Evolutionary conservation across 2,888 invertebrate genomes (phyloP).

Genomic region (Ichneumoninae sp.): DNA sequence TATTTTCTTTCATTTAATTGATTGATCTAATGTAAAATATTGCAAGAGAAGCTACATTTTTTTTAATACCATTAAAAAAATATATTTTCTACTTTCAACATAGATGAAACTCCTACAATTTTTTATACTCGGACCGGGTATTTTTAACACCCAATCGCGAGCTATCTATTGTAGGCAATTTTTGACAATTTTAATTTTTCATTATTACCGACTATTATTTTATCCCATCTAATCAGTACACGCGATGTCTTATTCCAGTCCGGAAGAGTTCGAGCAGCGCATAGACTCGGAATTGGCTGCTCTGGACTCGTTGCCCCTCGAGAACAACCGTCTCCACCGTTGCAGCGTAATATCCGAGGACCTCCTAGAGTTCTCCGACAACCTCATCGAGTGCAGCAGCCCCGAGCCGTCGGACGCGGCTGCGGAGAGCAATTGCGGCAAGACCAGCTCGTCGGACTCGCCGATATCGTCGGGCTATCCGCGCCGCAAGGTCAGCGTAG

Average conservation of each 20-base stretch:
- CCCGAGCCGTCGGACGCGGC: slow-evolving; percentile 47
- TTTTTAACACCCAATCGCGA: no score
- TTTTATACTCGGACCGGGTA: no score
- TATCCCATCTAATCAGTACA: not conserved
- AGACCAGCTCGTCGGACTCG: slow-evolving; percentile 63
- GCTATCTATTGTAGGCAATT: not conserved
- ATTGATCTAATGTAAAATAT: no score
- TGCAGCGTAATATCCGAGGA: slow-evolving; percentile 82
- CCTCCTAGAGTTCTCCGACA: slow-evolving; percentile 80
- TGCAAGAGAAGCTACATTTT: no score
- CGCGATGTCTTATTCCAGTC: slow-evolving; percentile 72
- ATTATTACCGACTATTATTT: no score
- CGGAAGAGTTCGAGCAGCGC: slow-evolving; percentile 86
- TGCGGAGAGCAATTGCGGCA: slow-evolving; percentile 57
- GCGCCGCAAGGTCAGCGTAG: slow-evolving; percentile 70
- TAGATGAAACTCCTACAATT: no score
- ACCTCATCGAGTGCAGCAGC: slow-evolving; percentile 74
- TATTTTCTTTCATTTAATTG: no score
- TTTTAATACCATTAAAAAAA: no score
- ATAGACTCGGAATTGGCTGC: slow-evolving; percentile 88
- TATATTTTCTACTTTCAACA: no score
- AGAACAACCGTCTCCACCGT: slow-evolving; percentile 77
- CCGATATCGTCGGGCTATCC: slow-evolving; percentile 64
- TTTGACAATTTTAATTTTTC: not conserved
- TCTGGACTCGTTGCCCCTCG: slow-evolving; percentile 86